phyloP scores from a whole-genome alignment of 2,888 invertebrate species.

The Diaphora mendica region DNA sequence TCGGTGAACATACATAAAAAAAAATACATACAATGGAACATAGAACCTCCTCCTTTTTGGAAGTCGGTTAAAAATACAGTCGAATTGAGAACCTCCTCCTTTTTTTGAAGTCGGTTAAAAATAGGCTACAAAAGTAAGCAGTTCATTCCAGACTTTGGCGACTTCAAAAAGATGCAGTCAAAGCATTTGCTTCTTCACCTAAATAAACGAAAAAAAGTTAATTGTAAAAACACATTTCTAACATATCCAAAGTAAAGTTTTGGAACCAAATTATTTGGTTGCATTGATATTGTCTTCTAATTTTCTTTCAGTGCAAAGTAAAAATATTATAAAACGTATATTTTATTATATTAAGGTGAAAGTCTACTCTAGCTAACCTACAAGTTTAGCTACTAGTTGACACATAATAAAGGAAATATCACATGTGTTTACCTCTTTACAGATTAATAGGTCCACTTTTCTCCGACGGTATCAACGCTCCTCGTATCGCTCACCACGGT shows the following conservation, averaged over 20 bases:
- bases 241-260: neutral
- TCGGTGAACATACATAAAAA: too few relatives aligned
- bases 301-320: too few relatives aligned
- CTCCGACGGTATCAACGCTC: slow-evolving; percentile 94
- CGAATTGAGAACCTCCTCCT: too few relatives aligned
- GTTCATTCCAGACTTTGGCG: neutral
- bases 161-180: neutral
- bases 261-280: neutral
- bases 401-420: slow-evolving; percentile 26
- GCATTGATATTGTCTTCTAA: neutral
- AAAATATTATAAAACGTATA: too few relatives aligned
- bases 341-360: neutral
- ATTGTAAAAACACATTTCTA: neutral
- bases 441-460: slow-evolving; percentile 93
- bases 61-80: too few relatives aligned
- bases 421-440: slow-evolving; percentile 39
- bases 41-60: too few relatives aligned
- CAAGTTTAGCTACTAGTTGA: slow-evolving; percentile 18
- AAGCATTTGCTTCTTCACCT: neutral
- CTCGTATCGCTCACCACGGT: slow-evolving; percentile 92
- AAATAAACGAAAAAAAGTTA: neutral
- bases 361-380: slow-evolving; percentile 29
- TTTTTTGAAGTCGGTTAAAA: too few relatives aligned
- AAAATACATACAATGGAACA: too few relatives aligned
- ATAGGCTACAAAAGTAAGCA: neutral